Conservation (phyloP, 2,113 vertebrate species). For the Oxygymnocypris stewartii region DNA sequence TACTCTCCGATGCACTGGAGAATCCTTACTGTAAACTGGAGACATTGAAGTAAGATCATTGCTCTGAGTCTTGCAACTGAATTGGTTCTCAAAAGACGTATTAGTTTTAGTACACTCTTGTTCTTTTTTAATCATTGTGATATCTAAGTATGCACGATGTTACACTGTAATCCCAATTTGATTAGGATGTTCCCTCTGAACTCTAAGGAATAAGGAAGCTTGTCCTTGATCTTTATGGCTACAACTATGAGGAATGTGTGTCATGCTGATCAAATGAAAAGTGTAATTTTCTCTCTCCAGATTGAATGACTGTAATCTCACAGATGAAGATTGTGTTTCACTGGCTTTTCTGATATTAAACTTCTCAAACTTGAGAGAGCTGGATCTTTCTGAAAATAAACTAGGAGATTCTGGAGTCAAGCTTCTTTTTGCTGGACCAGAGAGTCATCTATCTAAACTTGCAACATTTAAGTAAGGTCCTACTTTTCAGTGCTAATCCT, state of each 20-base stretch:
- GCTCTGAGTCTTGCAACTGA: neutral
- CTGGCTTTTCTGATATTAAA: neutral
- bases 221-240: neutral
- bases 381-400: neutral
- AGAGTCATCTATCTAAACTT: neutral
- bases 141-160: neutral
- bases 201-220: neutral
- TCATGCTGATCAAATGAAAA: neutral
- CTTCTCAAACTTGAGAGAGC: neutral
- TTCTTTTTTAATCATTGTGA: neutral
- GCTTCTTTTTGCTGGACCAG: neutral
- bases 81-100: neutral
- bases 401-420: neutral
- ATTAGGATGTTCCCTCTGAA: neutral
- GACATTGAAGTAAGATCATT: neutral
- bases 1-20: neutral
- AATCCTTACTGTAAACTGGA: conserved; percentile 16
- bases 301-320: neutral
- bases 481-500: neutral
- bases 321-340: conserved; percentile 1
- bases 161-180: neutral
- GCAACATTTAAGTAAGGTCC: neutral
- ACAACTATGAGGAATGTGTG: neutral
- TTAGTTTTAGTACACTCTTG: neutral
- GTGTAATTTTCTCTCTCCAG: neutral